Percentiles rank a stretch among this genome's conserved stretches.
Evolutionary conservation across 2,888 invertebrate species (phyloP).

Genomic region (Eustalomyia histrio): DNA sequence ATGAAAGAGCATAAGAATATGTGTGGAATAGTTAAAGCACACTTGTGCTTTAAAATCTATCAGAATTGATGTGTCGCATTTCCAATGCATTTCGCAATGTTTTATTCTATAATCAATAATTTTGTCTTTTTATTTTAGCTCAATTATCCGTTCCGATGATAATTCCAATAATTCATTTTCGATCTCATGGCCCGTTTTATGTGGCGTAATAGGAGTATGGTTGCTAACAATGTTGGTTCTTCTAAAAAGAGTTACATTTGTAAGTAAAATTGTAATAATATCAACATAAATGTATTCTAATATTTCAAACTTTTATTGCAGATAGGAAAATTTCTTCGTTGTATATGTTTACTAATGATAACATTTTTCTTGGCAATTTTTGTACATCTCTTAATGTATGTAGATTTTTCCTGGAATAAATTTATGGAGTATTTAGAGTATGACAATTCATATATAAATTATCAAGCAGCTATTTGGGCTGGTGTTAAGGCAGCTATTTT

Average conservation of each 20-base stretch:
- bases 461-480: slow-evolving; percentile 59
- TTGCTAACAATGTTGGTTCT: slow-evolving; percentile 70
- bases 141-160: slow-evolving; percentile 71
- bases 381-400: slow-evolving; percentile 70
- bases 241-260: slow-evolving; percentile 72
- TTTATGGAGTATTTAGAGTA: slow-evolving; percentile 69
- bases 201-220: slow-evolving; percentile 72
- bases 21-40: too few relatives aligned
- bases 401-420: slow-evolving; percentile 66
- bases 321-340: slow-evolving; percentile 76
- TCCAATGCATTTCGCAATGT: too few relatives aligned
- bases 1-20: too few relatives aligned
- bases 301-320: slow-evolving; percentile 54
- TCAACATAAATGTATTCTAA: background rate
- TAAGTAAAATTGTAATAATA: slow-evolving; percentile 64
- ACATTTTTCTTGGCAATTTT: slow-evolving; percentile 72
- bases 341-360: slow-evolving; percentile 73
- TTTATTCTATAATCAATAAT: too few relatives aligned
- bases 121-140: slow-evolving; percentile 61
- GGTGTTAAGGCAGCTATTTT: slow-evolving; percentile 69
- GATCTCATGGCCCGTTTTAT: slow-evolving; percentile 72
- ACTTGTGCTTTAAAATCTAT: too few relatives aligned
- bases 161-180: slow-evolving; percentile 65
- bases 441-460: slow-evolving; percentile 59
- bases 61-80: too few relatives aligned